Evolutionary conservation across 2,113 vertebrate species (phyloP).

Genomic region (Nesoenas mayeri): DNA sequence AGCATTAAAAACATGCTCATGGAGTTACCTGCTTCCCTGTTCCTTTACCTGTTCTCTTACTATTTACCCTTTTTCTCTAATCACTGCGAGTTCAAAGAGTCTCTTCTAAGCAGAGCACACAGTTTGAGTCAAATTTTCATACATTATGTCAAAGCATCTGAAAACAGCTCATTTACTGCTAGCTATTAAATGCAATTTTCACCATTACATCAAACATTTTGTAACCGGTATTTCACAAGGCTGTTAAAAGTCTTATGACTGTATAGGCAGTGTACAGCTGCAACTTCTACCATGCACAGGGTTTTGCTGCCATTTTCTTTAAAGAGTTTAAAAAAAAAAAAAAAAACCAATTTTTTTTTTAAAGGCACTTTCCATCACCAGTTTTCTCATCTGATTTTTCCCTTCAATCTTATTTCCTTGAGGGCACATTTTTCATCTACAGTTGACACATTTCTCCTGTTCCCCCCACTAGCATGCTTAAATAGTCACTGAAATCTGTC

Average conservation of each 20-base stretch:
- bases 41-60: background rate
- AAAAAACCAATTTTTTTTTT: background rate
- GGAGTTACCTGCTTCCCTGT: background rate
- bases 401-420: background rate
- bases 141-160: background rate
- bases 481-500: background rate
- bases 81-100: background rate
- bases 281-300: background rate
- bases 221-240: background rate
- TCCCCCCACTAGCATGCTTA: background rate
- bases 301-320: background rate
- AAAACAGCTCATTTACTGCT: background rate
- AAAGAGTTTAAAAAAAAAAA: background rate
- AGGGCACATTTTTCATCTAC: background rate
- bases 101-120: background rate
- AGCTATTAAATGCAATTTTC: background rate
- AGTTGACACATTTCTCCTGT: background rate
- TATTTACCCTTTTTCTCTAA: background rate
- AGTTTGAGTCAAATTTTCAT: background rate
- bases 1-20: background rate
- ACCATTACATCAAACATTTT: constrained; percentile 2
- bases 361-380: background rate
- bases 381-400: background rate
- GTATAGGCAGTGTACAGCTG: background rate
- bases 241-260: background rate